Percentiles rank a stretch among this genome's conserved stretches.
Evolutionary conservation across 2,888 invertebrate species (phyloP).

Genomic region (Ischnus inquisitorius): DNA sequence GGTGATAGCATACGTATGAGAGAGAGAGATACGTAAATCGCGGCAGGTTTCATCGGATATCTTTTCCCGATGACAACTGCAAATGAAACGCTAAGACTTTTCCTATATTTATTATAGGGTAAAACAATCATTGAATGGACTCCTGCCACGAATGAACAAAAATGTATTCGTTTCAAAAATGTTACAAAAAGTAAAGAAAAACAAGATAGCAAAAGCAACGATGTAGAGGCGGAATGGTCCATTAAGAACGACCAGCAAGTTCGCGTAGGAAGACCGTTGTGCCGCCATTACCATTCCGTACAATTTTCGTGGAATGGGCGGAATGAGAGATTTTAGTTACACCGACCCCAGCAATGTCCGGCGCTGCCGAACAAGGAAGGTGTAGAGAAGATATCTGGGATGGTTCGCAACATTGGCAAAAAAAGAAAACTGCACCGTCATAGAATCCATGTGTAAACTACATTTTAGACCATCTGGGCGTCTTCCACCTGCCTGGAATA

Average conservation of each 20-base stretch:
- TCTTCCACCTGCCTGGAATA: constrained; percentile 14
- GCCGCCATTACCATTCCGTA: constrained; percentile 65
- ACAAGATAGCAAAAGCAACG: constrained; percentile 28
- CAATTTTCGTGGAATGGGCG: constrained; percentile 54
- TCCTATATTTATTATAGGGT: neutral
- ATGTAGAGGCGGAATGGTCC: constrained; percentile 60
- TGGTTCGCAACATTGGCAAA: constrained; percentile 30
- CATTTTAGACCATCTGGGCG: constrained; percentile 21
- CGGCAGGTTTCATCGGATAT: neutral
- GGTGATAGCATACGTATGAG: neutral
- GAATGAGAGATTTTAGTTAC: constrained; percentile 24
- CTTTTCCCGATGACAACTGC: neutral
- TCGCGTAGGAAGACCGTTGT: constrained; percentile 58
- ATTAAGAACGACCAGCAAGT: constrained; percentile 60
- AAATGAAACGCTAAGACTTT: neutral
- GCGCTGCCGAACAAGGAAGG: neutral
- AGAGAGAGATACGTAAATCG: neutral
- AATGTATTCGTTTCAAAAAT: too few species aligned
- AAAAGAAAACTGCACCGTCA: constrained; percentile 25
- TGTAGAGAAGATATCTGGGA: constrained; percentile 3
- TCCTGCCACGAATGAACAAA: neutral
- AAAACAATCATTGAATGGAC: neutral
- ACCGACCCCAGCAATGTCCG: constrained; percentile 28
- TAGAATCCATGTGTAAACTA: constrained; percentile 30
- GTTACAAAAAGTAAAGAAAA: constrained; percentile 2